Percentiles rank a stretch among this genome's conserved stretches.
These are phyloP conservation scores for Panagrolaimus sp. DNA, from an alignment of 1,140 invertebrate species.

Conservation along the genomic window DNA sequence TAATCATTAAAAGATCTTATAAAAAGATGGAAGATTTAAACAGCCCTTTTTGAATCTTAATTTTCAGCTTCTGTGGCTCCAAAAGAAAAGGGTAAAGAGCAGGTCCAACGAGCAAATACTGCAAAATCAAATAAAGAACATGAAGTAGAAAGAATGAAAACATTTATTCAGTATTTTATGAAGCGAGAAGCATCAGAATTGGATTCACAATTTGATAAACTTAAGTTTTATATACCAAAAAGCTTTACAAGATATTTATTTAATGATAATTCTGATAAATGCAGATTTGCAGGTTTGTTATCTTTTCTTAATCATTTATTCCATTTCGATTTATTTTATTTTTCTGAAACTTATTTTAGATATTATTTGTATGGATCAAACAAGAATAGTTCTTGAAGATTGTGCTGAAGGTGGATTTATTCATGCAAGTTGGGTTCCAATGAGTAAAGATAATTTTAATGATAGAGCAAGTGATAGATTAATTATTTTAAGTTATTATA, in stretches of 20 bases:
- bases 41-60: neutral
- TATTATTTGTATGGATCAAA: conserved; percentile 17
- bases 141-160: neutral
- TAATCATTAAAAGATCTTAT: neutral
- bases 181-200: neutral
- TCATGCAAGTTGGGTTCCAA: conserved; percentile 2
- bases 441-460: neutral
- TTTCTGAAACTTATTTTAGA: neutral
- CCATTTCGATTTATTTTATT: too few species aligned
- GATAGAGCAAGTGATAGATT: neutral
- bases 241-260: conserved; percentile 4
- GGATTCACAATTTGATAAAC: conserved; percentile 10
- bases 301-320: too few species aligned
- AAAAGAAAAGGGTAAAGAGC: neutral
- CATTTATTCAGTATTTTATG: neutral
- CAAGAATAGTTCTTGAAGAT: neutral
- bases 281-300: neutral
- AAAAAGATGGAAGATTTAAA: neutral
- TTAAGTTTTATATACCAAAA: neutral
- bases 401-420: conserved; percentile 8
- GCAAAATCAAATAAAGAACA: conserved; percentile 3
- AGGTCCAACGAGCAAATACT: neutral
- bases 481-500: neutral
- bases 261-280: conserved; percentile 5
- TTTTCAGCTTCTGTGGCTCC: neutral